Base-by-base conservation (phyloP, 2,797 vertebrate species). In the Sebastes melanostomus region DNA sequence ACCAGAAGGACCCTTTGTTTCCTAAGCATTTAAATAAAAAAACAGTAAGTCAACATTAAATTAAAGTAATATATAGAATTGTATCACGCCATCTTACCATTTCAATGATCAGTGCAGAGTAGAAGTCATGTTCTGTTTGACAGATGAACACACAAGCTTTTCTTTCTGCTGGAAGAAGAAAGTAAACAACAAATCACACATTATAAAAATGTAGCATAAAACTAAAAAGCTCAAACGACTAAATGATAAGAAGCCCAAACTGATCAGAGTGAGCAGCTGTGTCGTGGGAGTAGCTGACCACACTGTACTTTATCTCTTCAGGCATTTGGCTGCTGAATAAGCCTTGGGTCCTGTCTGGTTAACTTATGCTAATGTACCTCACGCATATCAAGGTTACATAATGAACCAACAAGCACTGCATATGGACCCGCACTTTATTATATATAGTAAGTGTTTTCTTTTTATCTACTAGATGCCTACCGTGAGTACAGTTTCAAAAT, bases 81-180 rank as follows among this genome's bases (percentile, higher is more conserved):
- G 11, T 55, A 5, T 68, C 11, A 46, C 6, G 27, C 16, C 16
- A 32, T 78, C 95, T 96, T 89, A 98, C 97, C 95, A 91, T 98
- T 96, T 79, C 93, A 90, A 81, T 91, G 90, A 87, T 96, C 94
- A 72, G 20, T 70, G 61, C 18, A 46, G 66, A 56, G n/a, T 4
- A 36, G n/a, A 32, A 18, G n/a, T 13, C 32, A 36, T 65, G 67
- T 66, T 86, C 73, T 82, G 25, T 18, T 50, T 68, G 22, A 20
- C 32, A 46, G 61, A 54, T 6, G 16, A 75, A 71, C 29, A 68
- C 30, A 38, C 32, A 8, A 27, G 24, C 10, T 86, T 81, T 55
- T 72, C 59, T 76, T 78, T 78, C 84, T 84, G 78, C 32, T 73
- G 52, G 14, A 78, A 55, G 14, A 72, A 68, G 4, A 61, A 59